Evolutionary conservation across 2,113 vertebrate genomes (phyloP).

Genomic region (Osmerus mordax): DNA sequence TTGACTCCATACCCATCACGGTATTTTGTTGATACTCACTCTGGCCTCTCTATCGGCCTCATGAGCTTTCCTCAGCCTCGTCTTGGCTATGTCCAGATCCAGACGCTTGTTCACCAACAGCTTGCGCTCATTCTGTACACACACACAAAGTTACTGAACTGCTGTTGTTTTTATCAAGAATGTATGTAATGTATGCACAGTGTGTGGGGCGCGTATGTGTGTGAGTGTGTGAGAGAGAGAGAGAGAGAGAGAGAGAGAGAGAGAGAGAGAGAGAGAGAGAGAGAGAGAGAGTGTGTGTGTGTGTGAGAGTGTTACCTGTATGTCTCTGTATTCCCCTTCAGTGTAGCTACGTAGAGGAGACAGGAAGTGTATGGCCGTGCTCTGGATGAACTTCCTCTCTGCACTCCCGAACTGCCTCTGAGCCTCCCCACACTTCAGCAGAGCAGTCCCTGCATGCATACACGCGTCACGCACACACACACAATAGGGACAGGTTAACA

Average conservation of each 20-base stretch:
- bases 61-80: conserved; percentile 58
- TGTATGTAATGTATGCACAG: background rate
- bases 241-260: background rate
- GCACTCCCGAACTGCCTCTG: conserved; percentile 85
- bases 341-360: conserved; percentile 86
- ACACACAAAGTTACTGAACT: background rate
- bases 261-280: background rate
- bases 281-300: background rate
- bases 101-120: conserved; percentile 66
- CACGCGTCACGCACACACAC: background rate
- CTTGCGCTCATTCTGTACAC: conserved; percentile 56
- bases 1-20: too few relatives aligned
- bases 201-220: background rate
- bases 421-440: conserved; percentile 87
- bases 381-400: conserved; percentile 87
- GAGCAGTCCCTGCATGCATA: conserved; percentile 76
- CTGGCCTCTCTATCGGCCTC: conserved; percentile 57
- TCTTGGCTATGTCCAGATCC: conserved; percentile 64
- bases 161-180: background rate
- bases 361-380: conserved; percentile 87
- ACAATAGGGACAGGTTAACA: background rate
- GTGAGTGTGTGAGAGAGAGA: background rate
- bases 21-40: conserved; percentile 40
- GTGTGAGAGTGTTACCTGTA: conserved; percentile 75
- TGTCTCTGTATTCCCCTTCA: conserved; percentile 86